Conservation (phyloP, 2,797 vertebrate genomes). For the Sebastes nivosus region DNA sequence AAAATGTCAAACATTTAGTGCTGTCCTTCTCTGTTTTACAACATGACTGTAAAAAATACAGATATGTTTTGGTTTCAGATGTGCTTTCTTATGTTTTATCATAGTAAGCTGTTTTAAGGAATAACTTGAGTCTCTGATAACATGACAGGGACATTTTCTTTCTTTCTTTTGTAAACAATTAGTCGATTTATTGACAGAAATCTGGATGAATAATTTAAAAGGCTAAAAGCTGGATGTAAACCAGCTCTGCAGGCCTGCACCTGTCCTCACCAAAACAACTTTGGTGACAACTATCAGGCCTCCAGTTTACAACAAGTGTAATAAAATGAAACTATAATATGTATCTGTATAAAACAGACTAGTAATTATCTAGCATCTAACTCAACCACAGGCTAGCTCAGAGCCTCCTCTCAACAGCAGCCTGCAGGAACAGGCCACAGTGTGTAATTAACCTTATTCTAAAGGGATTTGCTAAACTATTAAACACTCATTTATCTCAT, state of each 20-base stretch:
- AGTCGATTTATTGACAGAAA: neutral
- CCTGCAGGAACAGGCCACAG: too few species aligned
- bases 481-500: too few species aligned
- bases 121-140: neutral
- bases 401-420: too few species aligned
- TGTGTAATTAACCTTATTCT: too few species aligned
- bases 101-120: neutral
- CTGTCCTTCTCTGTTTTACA: too few species aligned
- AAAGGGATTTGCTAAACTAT: too few species aligned
- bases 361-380: too few species aligned
- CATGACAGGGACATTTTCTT: neutral
- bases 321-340: fast-evolving
- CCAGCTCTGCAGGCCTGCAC: slow-evolving; percentile 6
- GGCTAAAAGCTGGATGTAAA: neutral
- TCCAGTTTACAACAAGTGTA: neutral
- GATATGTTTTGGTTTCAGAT: too few species aligned
- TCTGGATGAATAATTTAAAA: neutral
- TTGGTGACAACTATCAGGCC: slow-evolving; percentile 2
- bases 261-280: neutral
- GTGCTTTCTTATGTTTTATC: neutral
- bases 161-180: neutral
- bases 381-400: too few species aligned
- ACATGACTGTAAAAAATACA: too few species aligned
- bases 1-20: too few species aligned
- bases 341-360: neutral